Evolutionary conservation across 2,113 vertebrate species (phyloP).

Genomic region (Etheostoma cragini): DNA sequence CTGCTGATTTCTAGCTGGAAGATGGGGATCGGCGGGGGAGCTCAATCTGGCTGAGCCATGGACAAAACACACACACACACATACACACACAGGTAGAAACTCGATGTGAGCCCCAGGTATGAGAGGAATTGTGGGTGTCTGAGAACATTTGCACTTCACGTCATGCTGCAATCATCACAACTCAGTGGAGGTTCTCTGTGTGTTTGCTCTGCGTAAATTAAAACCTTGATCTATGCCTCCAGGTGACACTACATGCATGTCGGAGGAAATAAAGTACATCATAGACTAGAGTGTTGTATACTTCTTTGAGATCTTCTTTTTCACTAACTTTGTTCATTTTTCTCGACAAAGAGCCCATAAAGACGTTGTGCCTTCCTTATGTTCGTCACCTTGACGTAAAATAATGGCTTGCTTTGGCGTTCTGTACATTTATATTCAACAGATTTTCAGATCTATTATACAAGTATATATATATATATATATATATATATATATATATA

Average conservation of each 20-base stretch:
- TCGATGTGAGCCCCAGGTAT: conserved; percentile 24
- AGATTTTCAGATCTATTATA: neutral
- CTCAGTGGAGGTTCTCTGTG: conserved; percentile 14
- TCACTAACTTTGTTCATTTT: neutral
- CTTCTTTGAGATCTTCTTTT: neutral
- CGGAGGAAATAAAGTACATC: neutral
- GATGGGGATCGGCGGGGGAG: conserved; percentile 79
- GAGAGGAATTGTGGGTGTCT: conserved; percentile 33
- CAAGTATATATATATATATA: neutral
- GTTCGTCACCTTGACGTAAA: conserved; percentile 20
- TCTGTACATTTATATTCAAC: neutral
- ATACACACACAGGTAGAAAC: conserved; percentile 40
- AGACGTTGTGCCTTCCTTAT: neutral
- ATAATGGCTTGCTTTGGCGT: neutral
- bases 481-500: neutral
- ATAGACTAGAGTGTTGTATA: neutral
- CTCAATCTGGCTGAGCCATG: conserved; percentile 75
- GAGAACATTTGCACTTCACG: conserved; percentile 39
- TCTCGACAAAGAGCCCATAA: neutral
- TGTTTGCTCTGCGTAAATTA: neutral
- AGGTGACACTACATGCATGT: neutral
- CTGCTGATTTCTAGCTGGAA: conserved; percentile 90
- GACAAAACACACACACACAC: conserved; percentile 49
- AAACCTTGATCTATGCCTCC: neutral
- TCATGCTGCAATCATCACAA: conserved; percentile 36